Base-by-base conservation (phyloP, 2,797 vertebrate species). In the Delichon dasypus region DNA sequence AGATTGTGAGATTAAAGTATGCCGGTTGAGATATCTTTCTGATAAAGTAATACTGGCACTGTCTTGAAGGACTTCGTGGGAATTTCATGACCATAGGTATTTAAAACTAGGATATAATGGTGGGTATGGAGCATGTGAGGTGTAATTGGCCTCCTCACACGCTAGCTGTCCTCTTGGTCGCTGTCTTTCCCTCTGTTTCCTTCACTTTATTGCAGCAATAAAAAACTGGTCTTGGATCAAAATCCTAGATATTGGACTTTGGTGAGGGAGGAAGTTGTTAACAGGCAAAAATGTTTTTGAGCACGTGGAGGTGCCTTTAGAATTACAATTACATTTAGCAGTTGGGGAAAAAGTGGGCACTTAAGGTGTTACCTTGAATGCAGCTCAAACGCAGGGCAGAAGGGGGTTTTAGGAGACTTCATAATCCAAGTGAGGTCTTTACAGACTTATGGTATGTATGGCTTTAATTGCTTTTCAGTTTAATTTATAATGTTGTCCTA, bases 211-310 rank as follows among this genome's bases (percentile, higher is more conserved):
- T 71, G 62, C 48, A 29, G 30, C 36, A 75, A 84, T 93, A 87
- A 78, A 72, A 67, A 81, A 16, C 48, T 85, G 88, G 82, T 97
- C 96, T 97, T 97, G 86, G 96, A 93, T 84, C 92, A 79, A 72
- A 94, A 85, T 64, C 21, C 40, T 65, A 48, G 23, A 44, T 86
- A 34, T 40, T 95, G 96, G 76, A 97, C 95, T 96, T 82, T 67
- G 61, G 6, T 29, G 45, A 20, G 50, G 55, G 34, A 60, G 88
- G 76, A 72, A 74, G 64, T 71, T 86, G 67, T 90, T 93, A 94
- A 95, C 29, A 16, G 1, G 48, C 97, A 94, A 95, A 97, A 90
- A 22, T 40, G 34, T 83, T 58, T 79, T 87, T 61, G 38, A 57
- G 58, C 87, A 84, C 5, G 0, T 40, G 80, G 79, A 82, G 27